Base-by-base conservation (phyloP, 2,113 vertebrate species). In the Enhydra lutris region DNA sequence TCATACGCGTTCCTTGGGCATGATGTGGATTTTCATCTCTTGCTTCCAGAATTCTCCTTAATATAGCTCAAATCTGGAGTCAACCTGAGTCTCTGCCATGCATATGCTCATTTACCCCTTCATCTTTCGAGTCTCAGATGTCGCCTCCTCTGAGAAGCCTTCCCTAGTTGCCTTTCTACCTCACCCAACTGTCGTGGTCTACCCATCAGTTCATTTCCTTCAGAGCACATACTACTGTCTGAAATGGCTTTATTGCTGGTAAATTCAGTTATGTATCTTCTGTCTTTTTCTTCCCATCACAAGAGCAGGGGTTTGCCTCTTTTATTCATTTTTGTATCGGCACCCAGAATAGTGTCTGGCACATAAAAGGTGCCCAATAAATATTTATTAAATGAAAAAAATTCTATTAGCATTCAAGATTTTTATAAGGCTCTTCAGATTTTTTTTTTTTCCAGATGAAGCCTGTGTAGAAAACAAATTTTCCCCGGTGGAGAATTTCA, bases 391-490 rank as follows among this genome's bases (percentile, higher is more conserved):
- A 92, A 92, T 81, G 36, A 82, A 81, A 85, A 96, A 69, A 69
- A 45, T 31, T 92, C 83, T 79, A 82, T 69, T 91, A 78, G 85
- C 59, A 78, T 90, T 92, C 39, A 73, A 91, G 85, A 91, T 89
- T 94, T 83, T 83, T 82, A 50, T 13, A 69, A 76, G 55, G 57
- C 91, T 97, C 79, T 88, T 94, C 59, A 73, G 52, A 96, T 89
- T 65, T 61, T 61, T 59, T 91, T 61, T 59, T 92, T 79, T 95
- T 69, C 59, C 9, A 73, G 65, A 59, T 57, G 61, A 88, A 88
- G 71, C 29, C 84, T 85, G 26, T 23, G 45, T 76, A 81, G 92
- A 97, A 96, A 95, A 96, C 80, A 92, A 89, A 97, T 94, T 85
- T 95, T 91, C 57, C 63, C 97, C 2, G 0, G 78, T 89, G 91